Conservation (phyloP, 2,113 vertebrate genomes). For the Bos taurus region ARS-UCD2.0 NC_037357.1:116186501-116187000, state of each 20-base stretch:
- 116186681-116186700: slow-evolving; percentile 5
- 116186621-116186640: neutral
- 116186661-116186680: neutral
- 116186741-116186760: neutral
- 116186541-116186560: too few species aligned
- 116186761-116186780: neutral
- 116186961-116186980: neutral
- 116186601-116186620: too few species aligned
- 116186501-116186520: too few species aligned
- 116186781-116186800: neutral
- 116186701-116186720: neutral
- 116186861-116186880: neutral
- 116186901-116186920: neutral
- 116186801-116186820: neutral
- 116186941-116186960: neutral
- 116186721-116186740: slow-evolving; percentile 12
- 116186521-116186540: too few species aligned
- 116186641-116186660: neutral
- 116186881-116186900: neutral
- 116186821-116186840: neutral
- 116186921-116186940: neutral
- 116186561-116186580: too few species aligned
- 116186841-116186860: neutral
- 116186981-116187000: neutral
- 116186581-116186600: too few species aligned